phyloP scores from a whole-genome alignment of 1,140 invertebrate genomes.

The Riptortus pedestris region DNA sequence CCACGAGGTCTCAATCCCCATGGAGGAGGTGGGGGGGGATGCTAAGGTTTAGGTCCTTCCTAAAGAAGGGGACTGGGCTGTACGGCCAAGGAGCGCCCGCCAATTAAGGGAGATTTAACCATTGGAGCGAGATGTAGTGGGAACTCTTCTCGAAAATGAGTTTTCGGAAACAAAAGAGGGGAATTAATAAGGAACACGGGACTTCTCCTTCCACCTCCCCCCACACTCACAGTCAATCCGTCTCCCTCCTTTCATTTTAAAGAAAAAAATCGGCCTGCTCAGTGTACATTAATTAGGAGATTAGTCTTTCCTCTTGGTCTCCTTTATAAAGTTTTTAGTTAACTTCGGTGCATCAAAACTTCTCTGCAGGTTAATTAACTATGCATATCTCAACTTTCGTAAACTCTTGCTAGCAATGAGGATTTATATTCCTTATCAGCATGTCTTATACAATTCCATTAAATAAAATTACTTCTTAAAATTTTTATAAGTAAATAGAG shows the following conservation, averaged over 20 bases:
- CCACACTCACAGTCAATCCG: no score
- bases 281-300: constrained; percentile 15
- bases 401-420: no score
- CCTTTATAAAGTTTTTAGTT: constrained; percentile 14
- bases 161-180: constrained; percentile 12
- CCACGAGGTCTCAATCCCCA: no score
- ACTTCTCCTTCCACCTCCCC: not conserved
- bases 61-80: not conserved
- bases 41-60: no score
- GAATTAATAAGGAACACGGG: constrained; percentile 17
- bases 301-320: constrained; percentile 5
- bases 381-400: no score
- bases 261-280: constrained; percentile 5
- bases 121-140: constrained; percentile 13
- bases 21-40: no score
- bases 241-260: constrained; percentile 3
- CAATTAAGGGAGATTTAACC: constrained; percentile 16
- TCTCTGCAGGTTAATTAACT: constrained; percentile 17
- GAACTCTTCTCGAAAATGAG: constrained; percentile 12
- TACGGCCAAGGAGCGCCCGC: constrained; percentile 6
- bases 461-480: no score
- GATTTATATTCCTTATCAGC: no score
- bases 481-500: no score
- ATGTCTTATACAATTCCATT: no score
- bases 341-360: constrained; percentile 6